These are phyloP conservation scores for Podarcis lilfordi DNA, from an alignment of 2,797 vertebrate species.

Conservation along the genomic window DNA sequence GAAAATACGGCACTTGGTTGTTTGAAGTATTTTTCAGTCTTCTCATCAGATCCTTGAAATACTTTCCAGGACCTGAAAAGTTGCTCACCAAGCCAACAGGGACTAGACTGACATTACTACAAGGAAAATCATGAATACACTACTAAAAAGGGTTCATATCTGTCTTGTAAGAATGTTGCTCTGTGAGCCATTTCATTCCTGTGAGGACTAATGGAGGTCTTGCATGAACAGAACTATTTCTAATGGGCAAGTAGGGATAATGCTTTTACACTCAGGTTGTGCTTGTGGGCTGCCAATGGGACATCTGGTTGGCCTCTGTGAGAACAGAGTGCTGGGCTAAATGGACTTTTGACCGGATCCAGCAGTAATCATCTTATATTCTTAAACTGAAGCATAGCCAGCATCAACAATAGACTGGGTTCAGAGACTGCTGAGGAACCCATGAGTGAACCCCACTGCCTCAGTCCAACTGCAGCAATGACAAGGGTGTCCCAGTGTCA, in stretches of 20 bases:
- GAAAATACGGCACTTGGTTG: background rate
- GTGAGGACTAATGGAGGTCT: slow-evolving; percentile 1
- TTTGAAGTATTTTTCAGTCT: background rate
- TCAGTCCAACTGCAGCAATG: no score
- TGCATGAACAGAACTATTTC: background rate
- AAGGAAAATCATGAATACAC: background rate
- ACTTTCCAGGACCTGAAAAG: slow-evolving; percentile 14
- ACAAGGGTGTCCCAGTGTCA: no score
- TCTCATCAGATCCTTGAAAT: slow-evolving; percentile 21
- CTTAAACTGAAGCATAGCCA: no score
- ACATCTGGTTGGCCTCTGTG: no score
- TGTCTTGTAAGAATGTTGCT: background rate
- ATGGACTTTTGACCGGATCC: no score
- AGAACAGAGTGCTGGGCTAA: no score
- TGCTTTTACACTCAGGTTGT: no score
- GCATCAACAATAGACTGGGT: no score
- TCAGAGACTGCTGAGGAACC: no score
- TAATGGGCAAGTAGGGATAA: background rate
- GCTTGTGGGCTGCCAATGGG: no score
- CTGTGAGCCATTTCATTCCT: slow-evolving; percentile 15
- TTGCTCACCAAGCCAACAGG: background rate
- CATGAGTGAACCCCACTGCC: no score
- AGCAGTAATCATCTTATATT: no score
- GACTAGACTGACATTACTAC: background rate
- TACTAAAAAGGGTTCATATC: background rate